These are phyloP conservation scores for Theocolax elegans DNA, from an alignment of 1,140 invertebrate species.

Conservation along the genomic window DNA sequence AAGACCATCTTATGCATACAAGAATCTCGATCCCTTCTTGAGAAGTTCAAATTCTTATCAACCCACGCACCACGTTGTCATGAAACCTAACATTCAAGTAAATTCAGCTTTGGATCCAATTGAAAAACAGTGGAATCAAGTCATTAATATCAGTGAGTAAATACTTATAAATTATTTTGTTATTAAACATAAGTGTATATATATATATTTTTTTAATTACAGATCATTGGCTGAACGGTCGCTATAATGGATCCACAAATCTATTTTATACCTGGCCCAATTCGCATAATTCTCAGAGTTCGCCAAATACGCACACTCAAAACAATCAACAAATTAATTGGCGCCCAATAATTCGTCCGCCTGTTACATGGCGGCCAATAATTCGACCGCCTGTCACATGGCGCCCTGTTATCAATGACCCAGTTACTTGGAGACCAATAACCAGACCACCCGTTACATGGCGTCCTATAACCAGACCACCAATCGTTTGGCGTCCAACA, in stretches of 20 bases:
- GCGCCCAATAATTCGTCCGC: too few relatives aligned
- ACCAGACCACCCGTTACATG: not conserved
- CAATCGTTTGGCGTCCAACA: not conserved
- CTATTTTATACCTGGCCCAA: too few relatives aligned
- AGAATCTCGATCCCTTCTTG: not conserved
- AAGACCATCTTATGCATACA: not conserved
- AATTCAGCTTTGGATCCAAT: not conserved
- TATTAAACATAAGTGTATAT: not conserved
- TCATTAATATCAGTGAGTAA: not conserved
- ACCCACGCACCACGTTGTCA: not conserved
- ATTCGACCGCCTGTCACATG: too few relatives aligned
- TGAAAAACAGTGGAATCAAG: not conserved
- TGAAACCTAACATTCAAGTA: not conserved
- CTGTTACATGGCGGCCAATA: too few relatives aligned
- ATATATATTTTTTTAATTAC: not conserved
- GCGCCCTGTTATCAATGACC: too few relatives aligned
- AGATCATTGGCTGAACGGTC: too few relatives aligned
- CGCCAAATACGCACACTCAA: too few relatives aligned
- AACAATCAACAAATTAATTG: too few relatives aligned
- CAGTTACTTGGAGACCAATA: not conserved
- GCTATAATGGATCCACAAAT: too few relatives aligned
- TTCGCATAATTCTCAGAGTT: too few relatives aligned
- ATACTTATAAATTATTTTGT: not conserved
- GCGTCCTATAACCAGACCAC: too few relatives aligned
- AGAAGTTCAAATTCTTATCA: not conserved